A percentile compares a stretch with the other conserved stretches of the same genome.
These are phyloP conservation scores for Picathartes gymnocephalus DNA, from an alignment of 2,113 vertebrate species.

Conservation along the genomic window DNA sequence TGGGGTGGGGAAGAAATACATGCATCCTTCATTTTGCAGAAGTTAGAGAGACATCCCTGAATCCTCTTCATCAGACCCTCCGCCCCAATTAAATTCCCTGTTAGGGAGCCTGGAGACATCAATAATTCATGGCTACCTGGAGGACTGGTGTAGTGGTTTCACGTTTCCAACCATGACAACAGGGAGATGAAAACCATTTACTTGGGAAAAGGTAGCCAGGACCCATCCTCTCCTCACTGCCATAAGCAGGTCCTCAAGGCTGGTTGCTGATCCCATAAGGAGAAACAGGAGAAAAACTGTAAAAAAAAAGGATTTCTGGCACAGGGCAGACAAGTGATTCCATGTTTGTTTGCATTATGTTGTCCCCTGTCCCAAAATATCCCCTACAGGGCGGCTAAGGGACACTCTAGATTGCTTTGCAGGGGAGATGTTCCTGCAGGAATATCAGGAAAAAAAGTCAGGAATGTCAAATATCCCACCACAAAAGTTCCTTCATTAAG, in stretches of 20 bases:
- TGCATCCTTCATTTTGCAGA: slow-evolving; percentile 19
- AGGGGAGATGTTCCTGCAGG: neutral
- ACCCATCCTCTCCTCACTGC: slow-evolving; percentile 7
- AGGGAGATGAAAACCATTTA: slow-evolving; percentile 70
- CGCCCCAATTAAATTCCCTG: slow-evolving; percentile 72
- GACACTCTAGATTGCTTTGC: neutral
- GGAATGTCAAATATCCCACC: neutral
- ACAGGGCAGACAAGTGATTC: neutral
- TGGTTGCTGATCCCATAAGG: neutral
- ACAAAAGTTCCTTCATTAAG: neutral
- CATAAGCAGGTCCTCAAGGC: neutral
- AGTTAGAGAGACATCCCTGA: slow-evolving; percentile 64
- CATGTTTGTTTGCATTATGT: neutral
- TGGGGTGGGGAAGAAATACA: slow-evolving; percentile 38
- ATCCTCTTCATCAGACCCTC: slow-evolving; percentile 75
- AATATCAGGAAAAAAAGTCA: neutral
- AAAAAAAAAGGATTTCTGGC: neutral
- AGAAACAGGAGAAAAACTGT: neutral
- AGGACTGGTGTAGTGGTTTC: too few relatives aligned
- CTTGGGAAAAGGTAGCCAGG: slow-evolving; percentile 76
- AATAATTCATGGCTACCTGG: slow-evolving; percentile 82
- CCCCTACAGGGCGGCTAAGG: neutral
- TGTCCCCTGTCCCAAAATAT: neutral
- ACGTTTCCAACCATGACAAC: too few relatives aligned
- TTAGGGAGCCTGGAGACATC: slow-evolving; percentile 82